phyloP scores from a whole-genome alignment of 1,140 invertebrate species.

The Pinna nobilis region DNA sequence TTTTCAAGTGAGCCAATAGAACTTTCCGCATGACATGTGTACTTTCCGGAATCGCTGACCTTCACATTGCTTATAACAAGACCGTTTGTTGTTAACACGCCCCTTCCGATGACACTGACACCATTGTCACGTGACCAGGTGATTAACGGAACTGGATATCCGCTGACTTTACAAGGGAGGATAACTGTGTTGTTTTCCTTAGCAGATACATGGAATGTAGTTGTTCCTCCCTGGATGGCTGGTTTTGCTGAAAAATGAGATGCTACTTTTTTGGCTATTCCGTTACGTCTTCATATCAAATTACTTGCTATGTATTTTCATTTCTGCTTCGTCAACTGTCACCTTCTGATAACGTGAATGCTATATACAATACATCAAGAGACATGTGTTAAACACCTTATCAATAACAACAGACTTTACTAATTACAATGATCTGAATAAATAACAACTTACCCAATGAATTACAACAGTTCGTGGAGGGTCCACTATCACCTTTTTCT shows the following conservation, averaged over 20 bases:
- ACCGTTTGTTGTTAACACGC: slow-evolving; percentile 22
- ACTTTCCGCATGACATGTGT: slow-evolving; percentile 30
- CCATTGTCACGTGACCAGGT: slow-evolving; percentile 24
- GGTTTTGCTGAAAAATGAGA: slow-evolving; percentile 25
- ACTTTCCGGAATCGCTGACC: slow-evolving; percentile 13
- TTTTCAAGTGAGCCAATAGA: slow-evolving; percentile 28
- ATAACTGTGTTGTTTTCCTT: slow-evolving; percentile 30
- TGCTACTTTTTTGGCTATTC: too few relatives aligned
- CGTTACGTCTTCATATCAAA: too few relatives aligned
- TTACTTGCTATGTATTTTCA: too few relatives aligned
- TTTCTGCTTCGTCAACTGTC: too few relatives aligned
- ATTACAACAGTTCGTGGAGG: slow-evolving; percentile 1
- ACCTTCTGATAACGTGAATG: background rate
- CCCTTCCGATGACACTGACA: background rate
- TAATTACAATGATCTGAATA: too few relatives aligned
- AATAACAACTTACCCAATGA: slow-evolving; percentile 2
- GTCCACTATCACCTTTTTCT: slow-evolving; percentile 6
- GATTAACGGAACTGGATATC: slow-evolving; percentile 12
- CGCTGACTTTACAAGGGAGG: slow-evolving; percentile 29
- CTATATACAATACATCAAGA: background rate
- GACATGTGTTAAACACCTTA: too few relatives aligned
- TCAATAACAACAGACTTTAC: too few relatives aligned
- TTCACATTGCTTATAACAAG: slow-evolving; percentile 18
- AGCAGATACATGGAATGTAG: slow-evolving; percentile 25
- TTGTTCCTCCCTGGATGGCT: slow-evolving; percentile 14